Percentiles rank a stretch among this genome's conserved stretches.
phyloP scores from a whole-genome alignment of 2,113 vertebrate species.

The Aegotheles bennettii region DNA sequence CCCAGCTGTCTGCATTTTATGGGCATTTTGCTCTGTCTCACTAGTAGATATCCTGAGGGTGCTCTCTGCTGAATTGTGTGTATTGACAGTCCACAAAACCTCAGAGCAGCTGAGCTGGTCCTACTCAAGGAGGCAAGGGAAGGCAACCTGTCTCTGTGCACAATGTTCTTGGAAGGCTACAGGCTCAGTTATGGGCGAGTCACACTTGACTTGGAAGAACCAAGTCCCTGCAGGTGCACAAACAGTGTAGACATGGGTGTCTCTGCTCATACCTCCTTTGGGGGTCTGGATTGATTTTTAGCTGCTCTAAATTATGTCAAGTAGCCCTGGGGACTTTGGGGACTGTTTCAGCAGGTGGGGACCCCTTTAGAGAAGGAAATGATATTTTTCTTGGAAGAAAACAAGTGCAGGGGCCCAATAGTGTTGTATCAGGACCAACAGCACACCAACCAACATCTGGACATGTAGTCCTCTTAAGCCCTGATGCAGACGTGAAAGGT shows the following conservation, averaged over 20 bases:
- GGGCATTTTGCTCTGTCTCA: background rate
- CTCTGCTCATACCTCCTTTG: background rate
- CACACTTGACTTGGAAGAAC: background rate
- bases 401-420: background rate
- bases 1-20: background rate
- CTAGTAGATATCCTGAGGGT: background rate
- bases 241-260: background rate
- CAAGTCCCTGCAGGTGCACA: background rate
- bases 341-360: background rate
- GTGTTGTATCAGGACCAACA: background rate
- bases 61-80: background rate
- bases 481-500: background rate
- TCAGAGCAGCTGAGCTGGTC: no score
- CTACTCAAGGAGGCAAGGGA: no score
- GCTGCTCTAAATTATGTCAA: background rate
- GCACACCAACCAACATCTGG: background rate
- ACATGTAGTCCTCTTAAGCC: background rate
- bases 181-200: background rate
- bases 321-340: background rate
- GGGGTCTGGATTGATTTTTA: background rate
- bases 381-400: background rate
- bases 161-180: background rate
- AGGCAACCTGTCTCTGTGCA: no score
- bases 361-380: background rate
- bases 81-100: no score